phyloP scores from a whole-genome alignment of 2,113 vertebrate genomes.

The Butorides virescens region DNA sequence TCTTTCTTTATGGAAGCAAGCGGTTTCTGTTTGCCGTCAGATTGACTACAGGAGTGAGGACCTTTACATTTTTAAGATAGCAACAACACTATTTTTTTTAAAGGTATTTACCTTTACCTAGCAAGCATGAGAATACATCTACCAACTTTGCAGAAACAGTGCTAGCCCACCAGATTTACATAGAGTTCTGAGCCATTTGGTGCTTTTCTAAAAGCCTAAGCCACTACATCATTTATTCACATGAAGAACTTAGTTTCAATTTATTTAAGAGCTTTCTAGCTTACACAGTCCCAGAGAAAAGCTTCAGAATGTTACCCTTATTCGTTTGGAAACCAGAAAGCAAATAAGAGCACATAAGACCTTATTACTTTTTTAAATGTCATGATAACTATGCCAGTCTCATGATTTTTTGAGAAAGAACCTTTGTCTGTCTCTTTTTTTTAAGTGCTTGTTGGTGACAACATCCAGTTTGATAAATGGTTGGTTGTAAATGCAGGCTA shows the following conservation, averaged over 20 bases:
- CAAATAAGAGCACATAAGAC: constrained; percentile 31
- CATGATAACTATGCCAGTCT: not conserved
- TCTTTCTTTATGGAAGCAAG: not conserved
- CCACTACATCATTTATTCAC: constrained; percentile 31
- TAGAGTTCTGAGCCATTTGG: not conserved
- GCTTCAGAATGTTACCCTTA: constrained; percentile 36
- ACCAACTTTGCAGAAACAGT: not conserved
- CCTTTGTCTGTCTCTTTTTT: not conserved
- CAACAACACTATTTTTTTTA: not conserved
- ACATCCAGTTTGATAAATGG: not conserved
- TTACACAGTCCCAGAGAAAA: constrained; percentile 14
- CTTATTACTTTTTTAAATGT: constrained; percentile 63
- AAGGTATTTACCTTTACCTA: not conserved
- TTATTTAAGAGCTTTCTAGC: constrained; percentile 48
- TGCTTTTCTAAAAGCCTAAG: constrained; percentile 16
- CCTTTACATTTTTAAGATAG: not conserved
- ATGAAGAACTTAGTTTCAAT: constrained; percentile 15
- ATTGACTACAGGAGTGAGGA: not conserved
- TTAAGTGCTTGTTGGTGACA: not conserved
- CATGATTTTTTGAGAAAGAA: not conserved
- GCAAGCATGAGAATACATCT: not conserved
- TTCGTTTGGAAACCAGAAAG: constrained; percentile 1
- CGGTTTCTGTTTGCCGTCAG: not conserved
- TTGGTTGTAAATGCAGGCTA: not conserved
- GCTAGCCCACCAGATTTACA: not conserved